Conservation (phyloP, 2,113 vertebrate genomes). For the Sorex fumeus region DNA sequence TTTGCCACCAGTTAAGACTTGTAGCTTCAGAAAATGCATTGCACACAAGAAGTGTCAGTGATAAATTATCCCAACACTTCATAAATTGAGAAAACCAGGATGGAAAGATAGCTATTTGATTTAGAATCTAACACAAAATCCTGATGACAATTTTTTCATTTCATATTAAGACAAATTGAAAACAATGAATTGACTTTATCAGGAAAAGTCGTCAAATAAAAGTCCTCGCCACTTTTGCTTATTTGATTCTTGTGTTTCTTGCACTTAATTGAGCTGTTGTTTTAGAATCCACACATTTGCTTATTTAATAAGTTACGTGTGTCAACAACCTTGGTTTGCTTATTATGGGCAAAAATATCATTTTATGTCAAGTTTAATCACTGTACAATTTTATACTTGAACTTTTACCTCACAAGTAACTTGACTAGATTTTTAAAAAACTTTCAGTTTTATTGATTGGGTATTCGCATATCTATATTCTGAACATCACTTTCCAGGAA, state of each 20-base stretch:
- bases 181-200: constrained; percentile 62
- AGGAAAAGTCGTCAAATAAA: constrained; percentile 71
- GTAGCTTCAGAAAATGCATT: neutral
- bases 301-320: neutral
- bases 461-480: neutral
- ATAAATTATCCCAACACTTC: constrained; percentile 27
- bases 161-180: constrained; percentile 44
- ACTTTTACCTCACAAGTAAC: neutral
- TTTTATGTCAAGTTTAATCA: neutral
- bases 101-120: constrained; percentile 46
- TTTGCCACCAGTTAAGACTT: neutral
- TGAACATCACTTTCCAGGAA: neutral
- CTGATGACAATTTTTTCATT: constrained; percentile 40
- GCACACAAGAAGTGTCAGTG: neutral
- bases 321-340: neutral
- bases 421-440: neutral
- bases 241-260: constrained; percentile 46
- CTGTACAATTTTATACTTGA: neutral
- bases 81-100: neutral
- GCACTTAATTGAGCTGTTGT: neutral
- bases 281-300: neutral
- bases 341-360: neutral
- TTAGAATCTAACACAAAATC: constrained; percentile 45
- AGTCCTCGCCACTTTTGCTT: neutral
- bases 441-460: neutral